A percentile compares a stretch with the other conserved stretches of the same genome.
phyloP scores from a whole-genome alignment of 2,797 vertebrate genomes.

The Pantherophis alleghaniensis region DNA sequence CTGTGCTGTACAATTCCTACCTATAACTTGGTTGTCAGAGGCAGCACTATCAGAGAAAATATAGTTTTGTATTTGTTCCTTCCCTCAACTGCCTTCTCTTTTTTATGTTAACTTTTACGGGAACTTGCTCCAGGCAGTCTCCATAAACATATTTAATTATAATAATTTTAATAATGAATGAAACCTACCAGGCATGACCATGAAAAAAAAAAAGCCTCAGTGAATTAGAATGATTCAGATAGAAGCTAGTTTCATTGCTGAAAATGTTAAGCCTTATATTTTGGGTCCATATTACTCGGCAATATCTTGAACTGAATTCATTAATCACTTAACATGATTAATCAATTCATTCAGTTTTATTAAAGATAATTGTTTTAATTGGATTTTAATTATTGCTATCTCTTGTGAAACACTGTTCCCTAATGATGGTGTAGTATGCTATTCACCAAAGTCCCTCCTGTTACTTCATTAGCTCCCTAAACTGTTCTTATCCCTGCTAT shows the following conservation, averaged over 20 bases:
- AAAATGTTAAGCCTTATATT: conserved; percentile 12
- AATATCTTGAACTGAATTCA: background rate
- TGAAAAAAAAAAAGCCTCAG: background rate
- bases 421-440: background rate
- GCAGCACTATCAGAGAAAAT: conserved; percentile 26
- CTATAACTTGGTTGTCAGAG: conserved; percentile 27
- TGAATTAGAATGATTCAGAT: conserved; percentile 7
- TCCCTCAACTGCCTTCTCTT: background rate
- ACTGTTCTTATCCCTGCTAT: background rate
- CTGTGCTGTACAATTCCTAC: conserved; percentile 15
- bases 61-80: background rate
- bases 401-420: background rate
- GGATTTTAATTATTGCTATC: conserved; percentile 22
- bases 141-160: conserved; percentile 26
- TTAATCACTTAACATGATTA: conserved; percentile 13
- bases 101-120: background rate
- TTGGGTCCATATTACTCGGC: background rate
- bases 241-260: background rate
- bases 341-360: conserved; percentile 21
- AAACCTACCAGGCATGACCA: background rate
- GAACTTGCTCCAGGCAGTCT: background rate
- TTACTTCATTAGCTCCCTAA: background rate
- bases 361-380: conserved; percentile 22
- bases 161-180: conserved; percentile 8
- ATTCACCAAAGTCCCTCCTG: background rate